These are phyloP conservation scores for Thera obeliscata DNA, from an alignment of 2,888 invertebrate genomes.

Conservation along the genomic window DNA sequence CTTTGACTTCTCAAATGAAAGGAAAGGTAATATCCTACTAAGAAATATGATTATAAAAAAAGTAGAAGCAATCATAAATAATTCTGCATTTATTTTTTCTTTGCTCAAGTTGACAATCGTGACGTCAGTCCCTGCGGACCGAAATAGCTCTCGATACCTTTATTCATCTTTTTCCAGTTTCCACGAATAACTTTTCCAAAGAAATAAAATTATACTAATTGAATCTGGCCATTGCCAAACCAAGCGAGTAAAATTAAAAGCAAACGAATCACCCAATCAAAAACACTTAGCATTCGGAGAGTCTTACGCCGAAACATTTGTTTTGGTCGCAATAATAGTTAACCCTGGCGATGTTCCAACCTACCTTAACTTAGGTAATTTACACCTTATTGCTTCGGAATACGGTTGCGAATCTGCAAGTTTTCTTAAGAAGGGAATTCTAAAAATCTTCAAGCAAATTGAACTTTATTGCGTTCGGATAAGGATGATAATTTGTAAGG, in stretches of 20 bases:
- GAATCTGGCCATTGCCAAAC: conserved; percentile 20
- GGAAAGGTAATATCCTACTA: no score
- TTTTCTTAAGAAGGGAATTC: not conserved
- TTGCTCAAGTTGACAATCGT: no score
- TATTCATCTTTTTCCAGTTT: no score
- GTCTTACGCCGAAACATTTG: conserved; percentile 41
- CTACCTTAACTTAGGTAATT: conserved; percentile 33
- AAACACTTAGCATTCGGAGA: conserved; percentile 43
- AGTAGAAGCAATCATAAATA: no score
- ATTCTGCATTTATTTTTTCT: no score
- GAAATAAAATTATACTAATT: conserved; percentile 5
- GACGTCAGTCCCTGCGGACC: no score
- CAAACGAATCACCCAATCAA: conserved; percentile 42
- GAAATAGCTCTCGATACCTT: no score
- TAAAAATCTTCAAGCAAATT: conserved; percentile 11
- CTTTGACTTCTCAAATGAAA: no score
- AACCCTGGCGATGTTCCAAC: conserved; percentile 42
- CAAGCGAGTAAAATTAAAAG: conserved; percentile 29
- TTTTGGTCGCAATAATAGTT: conserved; percentile 47
- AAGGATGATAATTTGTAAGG: conserved; percentile 12
- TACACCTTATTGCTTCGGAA: conserved; percentile 17
- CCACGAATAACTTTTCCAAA: not conserved
- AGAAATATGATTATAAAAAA: no score
- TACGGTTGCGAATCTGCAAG: conserved; percentile 19
- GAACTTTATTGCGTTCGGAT: conserved; percentile 25